These are phyloP conservation scores for Sphecodes monilicornis DNA, from an alignment of 2,888 invertebrate genomes.

Conservation along the genomic window DNA sequence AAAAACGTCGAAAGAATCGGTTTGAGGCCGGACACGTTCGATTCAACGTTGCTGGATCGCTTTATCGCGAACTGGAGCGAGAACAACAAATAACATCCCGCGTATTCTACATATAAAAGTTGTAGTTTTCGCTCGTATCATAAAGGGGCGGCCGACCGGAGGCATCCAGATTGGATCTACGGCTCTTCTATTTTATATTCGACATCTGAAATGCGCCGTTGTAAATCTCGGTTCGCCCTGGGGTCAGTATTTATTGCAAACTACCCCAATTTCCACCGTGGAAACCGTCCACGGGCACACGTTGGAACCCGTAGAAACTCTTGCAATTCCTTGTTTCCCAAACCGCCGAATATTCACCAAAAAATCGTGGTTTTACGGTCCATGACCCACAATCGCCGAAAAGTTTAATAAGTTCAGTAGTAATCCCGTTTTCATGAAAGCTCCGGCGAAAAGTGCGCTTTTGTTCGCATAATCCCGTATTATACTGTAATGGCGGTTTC, in stretches of 20 bases:
- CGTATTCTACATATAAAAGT: slow-evolving; percentile 2
- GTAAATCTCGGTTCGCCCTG: slow-evolving; percentile 3
- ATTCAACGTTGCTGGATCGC: background rate
- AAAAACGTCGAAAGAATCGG: background rate
- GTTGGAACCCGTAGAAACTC: background rate
- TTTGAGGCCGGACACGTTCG: background rate
- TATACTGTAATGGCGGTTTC: background rate
- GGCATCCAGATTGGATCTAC: background rate
- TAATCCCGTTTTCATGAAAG: slow-evolving; percentile 8
- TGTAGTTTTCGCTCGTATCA: background rate
- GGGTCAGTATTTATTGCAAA: slow-evolving; percentile 5
- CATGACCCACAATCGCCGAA: background rate
- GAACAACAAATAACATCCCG: background rate
- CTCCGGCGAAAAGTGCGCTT: background rate
- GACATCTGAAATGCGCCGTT: slow-evolving; percentile 1
- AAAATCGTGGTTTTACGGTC: slow-evolving; percentile 3
- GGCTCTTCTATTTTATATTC: slow-evolving; percentile 9
- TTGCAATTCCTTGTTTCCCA: background rate
- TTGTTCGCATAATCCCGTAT: background rate
- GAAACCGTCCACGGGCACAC: background rate
- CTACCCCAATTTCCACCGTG: background rate
- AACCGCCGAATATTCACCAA: background rate
- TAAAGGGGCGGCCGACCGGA: background rate
- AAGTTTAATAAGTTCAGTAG: background rate
- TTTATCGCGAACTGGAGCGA: background rate